Base-by-base conservation (phyloP, 2,113 vertebrate species). In the Gymnogyps californianus region DNA sequence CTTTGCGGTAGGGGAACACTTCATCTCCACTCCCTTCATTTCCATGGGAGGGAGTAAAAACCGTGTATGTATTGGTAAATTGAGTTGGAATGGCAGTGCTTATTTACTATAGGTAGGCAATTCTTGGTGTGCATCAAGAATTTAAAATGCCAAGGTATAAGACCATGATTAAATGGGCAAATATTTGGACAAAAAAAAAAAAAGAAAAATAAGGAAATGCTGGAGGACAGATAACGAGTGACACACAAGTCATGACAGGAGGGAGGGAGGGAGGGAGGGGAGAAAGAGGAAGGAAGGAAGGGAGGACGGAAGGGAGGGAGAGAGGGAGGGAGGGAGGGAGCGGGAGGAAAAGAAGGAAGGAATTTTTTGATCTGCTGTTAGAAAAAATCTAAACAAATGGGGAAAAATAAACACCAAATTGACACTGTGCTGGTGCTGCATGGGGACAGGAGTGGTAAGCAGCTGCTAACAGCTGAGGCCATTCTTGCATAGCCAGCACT, bases 131-230 rank as follows among this genome's bases (percentile, higher is more conserved):
- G 4, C 13, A 28, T 18, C 9, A 74, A 52, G 20, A 90, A 22
- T 84, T 78, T 46, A 65, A 83, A 95, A 65, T 12, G 13, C 7
- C 40, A 44, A n/a, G 15, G 5, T 57, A 15, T 31, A 52, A 64
- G 25, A 13, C 16, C 1, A 11, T 34, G 24, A 52, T 44, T 42
- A 93, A 90, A 85, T 38, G 5, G 10, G 5, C 2, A 84, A 78
- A 57, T 52, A 52, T 59, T 34, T 36, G 10, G 19, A 0, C 5
- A 0, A 11, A 38, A 31, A 34, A 31, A 22, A 6, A 7, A 17
- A 16, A 47, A 44, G 15, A 36, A 38, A 38, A 82, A 36, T 18
- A n/a, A 40, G 66, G 31, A 6, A 71, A 15, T 32, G 13, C 5
- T 29, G 25, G 34, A 32, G 13, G 82, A 32, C 5, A 58, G 36